A percentile compares a stretch with the other conserved stretches of the same genome.
phyloP scores from a whole-genome alignment of 2,113 vertebrate species.

The Chiloscyllium plagiosum region DNA sequence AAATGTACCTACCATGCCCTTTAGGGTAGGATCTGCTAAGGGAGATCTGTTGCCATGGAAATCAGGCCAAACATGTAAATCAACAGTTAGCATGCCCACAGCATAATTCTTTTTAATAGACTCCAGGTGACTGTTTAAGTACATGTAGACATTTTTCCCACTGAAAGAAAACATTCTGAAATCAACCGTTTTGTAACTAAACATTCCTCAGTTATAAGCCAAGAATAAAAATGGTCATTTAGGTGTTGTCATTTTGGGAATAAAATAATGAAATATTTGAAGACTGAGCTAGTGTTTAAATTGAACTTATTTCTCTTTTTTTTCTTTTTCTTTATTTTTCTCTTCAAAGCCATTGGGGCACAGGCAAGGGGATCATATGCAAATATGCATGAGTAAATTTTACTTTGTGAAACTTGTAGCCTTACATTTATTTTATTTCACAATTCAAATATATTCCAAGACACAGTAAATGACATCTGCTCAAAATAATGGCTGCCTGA shows the following conservation, averaged over 20 bases:
- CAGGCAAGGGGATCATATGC: not conserved
- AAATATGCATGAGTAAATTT: not conserved
- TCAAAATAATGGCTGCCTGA: not conserved
- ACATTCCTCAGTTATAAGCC: constrained; percentile 28
- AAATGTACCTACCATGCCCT: constrained; percentile 80
- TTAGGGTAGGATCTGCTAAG: constrained; percentile 82
- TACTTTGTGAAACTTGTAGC: not conserved
- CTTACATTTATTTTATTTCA: not conserved
- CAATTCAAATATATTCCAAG: not conserved
- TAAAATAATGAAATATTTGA: constrained; percentile 23
- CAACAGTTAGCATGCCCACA: constrained; percentile 76
- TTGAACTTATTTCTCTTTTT: not conserved
- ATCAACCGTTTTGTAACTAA: constrained; percentile 30
- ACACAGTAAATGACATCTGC: not conserved
- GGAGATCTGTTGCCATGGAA: constrained; percentile 97
- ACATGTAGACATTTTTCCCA: constrained; percentile 73
- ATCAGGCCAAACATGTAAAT: constrained; percentile 95
- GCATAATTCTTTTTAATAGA: constrained; percentile 62
- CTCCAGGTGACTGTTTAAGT: constrained; percentile 82
- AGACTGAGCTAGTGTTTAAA: not conserved
- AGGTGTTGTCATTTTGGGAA: constrained; percentile 21
- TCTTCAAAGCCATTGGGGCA: not conserved
- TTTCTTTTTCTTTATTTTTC: not conserved
- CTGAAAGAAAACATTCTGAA: constrained; percentile 52
- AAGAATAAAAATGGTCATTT: constrained; percentile 32